Base-by-base conservation (phyloP, 2,113 vertebrate genomes). In the Epinephelus lanceolatus region DNA sequence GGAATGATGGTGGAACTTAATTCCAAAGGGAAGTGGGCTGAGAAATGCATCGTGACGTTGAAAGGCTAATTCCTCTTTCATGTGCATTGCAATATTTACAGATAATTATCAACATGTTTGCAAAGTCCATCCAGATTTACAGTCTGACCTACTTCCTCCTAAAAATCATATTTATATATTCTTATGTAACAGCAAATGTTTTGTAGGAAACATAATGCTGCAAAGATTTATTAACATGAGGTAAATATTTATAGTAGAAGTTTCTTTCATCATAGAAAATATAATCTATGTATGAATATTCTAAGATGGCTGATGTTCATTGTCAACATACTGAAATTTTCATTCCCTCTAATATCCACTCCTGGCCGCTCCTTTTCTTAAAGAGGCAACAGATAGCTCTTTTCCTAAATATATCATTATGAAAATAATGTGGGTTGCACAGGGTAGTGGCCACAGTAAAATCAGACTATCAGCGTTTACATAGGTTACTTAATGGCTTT, bases 71-170 rank as follows among this genome's bases (percentile, higher is more conserved):
- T 62, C 18, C 9, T 37, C 18, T 62, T 18, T 62, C 2, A 11
- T 40, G 30, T 40, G 60, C 18, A 12, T 21, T 62, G 30, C 33
- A 62, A 12, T 63, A 69, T 69, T 69, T 52, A 69, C 25, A 68
- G 47, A 52, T 13, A 52, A 33, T 19, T 0, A 68, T 12, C 10
- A 30, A 5, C 10, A 23, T 66, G 27, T 62, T 62, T 37, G 19
- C 18, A 62, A 62, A 18, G 57, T 62, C 21, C 45, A 67, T 27
- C 45, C 5, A 21, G 47, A 25, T 25, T 47, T 2, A 45, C 7
- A 19, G 66, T 68, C 49, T 18, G n/a, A 25, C 63, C 65, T 27
- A 19, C 30, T 62, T 45, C n/a, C 37, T 42, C 18, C 47, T 21
- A 53, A 21, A 52, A 53, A 69, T 52, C 1, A 33, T 18, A 52